Percentiles rank a stretch among this genome's conserved stretches.
phyloP scores from a whole-genome alignment of 2,888 invertebrate genomes.

The Macaria liturata region DNA sequence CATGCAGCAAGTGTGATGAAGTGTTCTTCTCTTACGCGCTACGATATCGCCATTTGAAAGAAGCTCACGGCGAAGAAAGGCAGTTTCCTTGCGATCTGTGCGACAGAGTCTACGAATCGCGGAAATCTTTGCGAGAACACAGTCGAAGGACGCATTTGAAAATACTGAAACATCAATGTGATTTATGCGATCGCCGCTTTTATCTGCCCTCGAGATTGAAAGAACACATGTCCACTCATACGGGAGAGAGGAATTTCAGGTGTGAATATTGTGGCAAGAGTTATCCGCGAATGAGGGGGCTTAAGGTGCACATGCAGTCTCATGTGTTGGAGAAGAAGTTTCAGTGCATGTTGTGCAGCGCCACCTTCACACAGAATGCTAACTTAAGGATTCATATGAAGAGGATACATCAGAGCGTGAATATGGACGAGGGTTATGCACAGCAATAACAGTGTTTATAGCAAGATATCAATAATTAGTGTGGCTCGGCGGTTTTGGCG shows the following conservation, averaged over 20 bases:
- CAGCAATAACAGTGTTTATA: too few relatives aligned
- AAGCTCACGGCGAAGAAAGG: slow-evolving; percentile 67
- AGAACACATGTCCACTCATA: slow-evolving; percentile 80
- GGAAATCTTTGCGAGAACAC: slow-evolving; percentile 70
- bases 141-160: slow-evolving; percentile 66
- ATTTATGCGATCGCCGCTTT: slow-evolving; percentile 70
- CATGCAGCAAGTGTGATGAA: slow-evolving; percentile 71
- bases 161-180: slow-evolving; percentile 67
- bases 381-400: slow-evolving; percentile 84
- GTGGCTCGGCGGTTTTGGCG: too few relatives aligned
- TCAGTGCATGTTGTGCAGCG: slow-evolving; percentile 77
- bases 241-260: slow-evolving; percentile 76
- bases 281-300: slow-evolving; percentile 80
- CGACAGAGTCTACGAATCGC: slow-evolving; percentile 67
- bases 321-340: slow-evolving; percentile 80
- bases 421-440: slow-evolving; percentile 47
- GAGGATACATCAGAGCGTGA: slow-evolving; percentile 70
- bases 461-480: too few relatives aligned
- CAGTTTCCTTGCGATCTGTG: slow-evolving; percentile 69
- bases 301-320: slow-evolving; percentile 82
- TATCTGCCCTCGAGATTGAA: slow-evolving; percentile 70
- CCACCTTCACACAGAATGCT: slow-evolving; percentile 81
- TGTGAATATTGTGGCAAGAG: slow-evolving; percentile 84
- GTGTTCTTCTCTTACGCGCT: slow-evolving; percentile 65
- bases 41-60: slow-evolving; percentile 65